Evolutionary conservation across 2,888 invertebrate species (phyloP).

Genomic region (Branchipolynoe longqiensis): DNA sequence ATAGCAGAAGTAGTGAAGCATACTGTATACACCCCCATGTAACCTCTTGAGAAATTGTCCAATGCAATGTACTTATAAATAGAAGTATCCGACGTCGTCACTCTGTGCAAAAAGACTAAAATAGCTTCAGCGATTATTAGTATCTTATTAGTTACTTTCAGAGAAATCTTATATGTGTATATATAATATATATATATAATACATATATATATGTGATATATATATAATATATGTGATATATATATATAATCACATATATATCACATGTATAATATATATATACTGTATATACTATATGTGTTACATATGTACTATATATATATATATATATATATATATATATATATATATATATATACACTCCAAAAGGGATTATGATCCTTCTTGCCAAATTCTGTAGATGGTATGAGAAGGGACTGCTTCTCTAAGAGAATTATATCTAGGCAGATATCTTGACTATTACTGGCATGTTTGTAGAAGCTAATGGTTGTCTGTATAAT

Average conservation of each 20-base stretch:
- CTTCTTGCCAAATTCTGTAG: slow-evolving; percentile 27
- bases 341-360: not conserved
- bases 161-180: not conserved
- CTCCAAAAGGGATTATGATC: slow-evolving; percentile 13
- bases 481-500: not conserved
- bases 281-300: too few relatives aligned
- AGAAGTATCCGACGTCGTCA: slow-evolving; percentile 17
- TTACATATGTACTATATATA: too few relatives aligned
- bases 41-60: slow-evolving; percentile 34
- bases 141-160: not conserved
- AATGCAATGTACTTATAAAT: slow-evolving; percentile 11
- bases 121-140: slow-evolving; percentile 20
- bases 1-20: not conserved
- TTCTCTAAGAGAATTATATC: not conserved
- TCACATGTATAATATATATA: not conserved
- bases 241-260: too few relatives aligned
- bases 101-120: slow-evolving; percentile 13
- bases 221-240: too few relatives aligned
- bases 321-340: not conserved
- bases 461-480: not conserved
- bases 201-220: slow-evolving; percentile 3
- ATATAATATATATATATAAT: not conserved
- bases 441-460: not conserved
- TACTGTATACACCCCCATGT: slow-evolving; percentile 36
- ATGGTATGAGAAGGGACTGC: not conserved